These are phyloP conservation scores for Lepilemur ruficaudatus DNA, from an alignment of 2,797 vertebrate genomes.

Conservation along the genomic window DNA sequence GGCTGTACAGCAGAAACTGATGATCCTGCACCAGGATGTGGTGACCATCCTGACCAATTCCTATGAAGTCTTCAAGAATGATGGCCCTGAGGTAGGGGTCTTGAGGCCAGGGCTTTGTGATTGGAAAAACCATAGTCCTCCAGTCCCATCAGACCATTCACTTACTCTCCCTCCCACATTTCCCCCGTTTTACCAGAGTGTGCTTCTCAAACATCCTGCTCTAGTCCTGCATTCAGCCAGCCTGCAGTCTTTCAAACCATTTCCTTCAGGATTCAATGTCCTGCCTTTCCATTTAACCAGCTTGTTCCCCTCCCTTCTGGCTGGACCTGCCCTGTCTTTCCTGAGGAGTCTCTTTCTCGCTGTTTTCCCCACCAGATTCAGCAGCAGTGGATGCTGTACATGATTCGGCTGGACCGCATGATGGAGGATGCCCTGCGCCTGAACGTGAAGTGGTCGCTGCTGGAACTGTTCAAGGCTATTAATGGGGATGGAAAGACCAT, in stretches of 20 bases:
- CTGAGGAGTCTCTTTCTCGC: background rate
- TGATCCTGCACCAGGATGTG: slow-evolving; percentile 84
- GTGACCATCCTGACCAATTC: slow-evolving; percentile 85
- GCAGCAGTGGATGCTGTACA: slow-evolving; percentile 88
- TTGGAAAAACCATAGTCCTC: background rate
- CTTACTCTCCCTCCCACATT: background rate
- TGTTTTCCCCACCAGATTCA: slow-evolving; percentile 85
- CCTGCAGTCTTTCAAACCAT: background rate
- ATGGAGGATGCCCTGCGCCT: slow-evolving; percentile 89
- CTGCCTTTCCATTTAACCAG: background rate
- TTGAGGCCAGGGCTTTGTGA: background rate
- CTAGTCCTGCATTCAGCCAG: background rate
- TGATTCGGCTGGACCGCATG: slow-evolving; percentile 87
- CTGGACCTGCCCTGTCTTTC: background rate
- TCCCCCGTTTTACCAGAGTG: background rate
- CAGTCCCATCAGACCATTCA: background rate
- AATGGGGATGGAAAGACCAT: slow-evolving; percentile 89
- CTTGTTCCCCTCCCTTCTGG: background rate
- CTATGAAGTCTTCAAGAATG: slow-evolving; percentile 87
- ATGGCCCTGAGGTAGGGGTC: slow-evolving; percentile 87
- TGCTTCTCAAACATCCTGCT: background rate
- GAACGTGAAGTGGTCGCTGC: slow-evolving; percentile 90
- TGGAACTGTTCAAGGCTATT: slow-evolving; percentile 90
- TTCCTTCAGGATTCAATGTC: background rate
- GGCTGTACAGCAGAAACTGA: slow-evolving; percentile 81